Percentiles rank a stretch among this genome's conserved stretches.
These are phyloP conservation scores for human DNA, from an alignment of 2,113 vertebrate species.

Conservation along the genomic window GRCh38 chr1:116882501-116883000, in stretches of 20 bases:
- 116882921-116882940: neutral
- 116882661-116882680: constrained; percentile 1
- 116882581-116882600: neutral
- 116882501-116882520: constrained; percentile 62
- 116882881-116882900: neutral
- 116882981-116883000: neutral
- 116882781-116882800: neutral
- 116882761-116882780: neutral
- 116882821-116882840: neutral
- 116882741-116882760: neutral
- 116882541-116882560: constrained; percentile 32
- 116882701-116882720: neutral
- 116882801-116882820: neutral
- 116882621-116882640: constrained; percentile 43
- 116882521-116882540: constrained; percentile 27
- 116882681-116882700: constrained; percentile 44
- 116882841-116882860: neutral
- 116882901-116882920: neutral
- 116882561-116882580: neutral
- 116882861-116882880: neutral
- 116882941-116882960: neutral
- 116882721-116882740: neutral
- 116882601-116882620: neutral
- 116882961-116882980: neutral
- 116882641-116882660: neutral